A percentile compares a stretch with the other conserved stretches of the same genome.
These are phyloP conservation scores for Chymomyza fuscimana DNA, from an alignment of 2,888 invertebrate genomes.

Conservation along the genomic window DNA sequence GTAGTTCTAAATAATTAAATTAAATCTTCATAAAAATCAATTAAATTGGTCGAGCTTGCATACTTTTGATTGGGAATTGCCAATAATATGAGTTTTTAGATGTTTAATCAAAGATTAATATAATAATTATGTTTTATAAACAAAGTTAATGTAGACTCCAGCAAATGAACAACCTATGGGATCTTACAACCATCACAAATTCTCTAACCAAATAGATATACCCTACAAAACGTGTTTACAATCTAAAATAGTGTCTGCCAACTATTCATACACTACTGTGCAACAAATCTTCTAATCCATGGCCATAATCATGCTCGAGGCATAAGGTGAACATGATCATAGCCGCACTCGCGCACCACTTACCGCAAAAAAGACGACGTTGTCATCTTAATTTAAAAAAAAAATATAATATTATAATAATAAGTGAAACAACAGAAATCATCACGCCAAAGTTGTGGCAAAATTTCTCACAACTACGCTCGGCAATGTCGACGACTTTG, in stretches of 20 bases:
- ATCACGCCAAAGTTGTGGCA: conserved; percentile 26
- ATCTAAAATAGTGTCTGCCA: not conserved
- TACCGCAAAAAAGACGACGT: conserved; percentile 52
- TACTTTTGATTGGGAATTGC: no score
- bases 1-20: no score
- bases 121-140: no score
- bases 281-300: conserved; percentile 2
- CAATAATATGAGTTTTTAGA: no score
- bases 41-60: no score
- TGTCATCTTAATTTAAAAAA: conserved; percentile 53
- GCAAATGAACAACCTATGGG: no score
- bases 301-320: conserved; percentile 8
- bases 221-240: not conserved
- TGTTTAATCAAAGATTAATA: no score
- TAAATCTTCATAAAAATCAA: no score
- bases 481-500: conserved; percentile 14
- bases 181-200: no score
- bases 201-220: not conserved
- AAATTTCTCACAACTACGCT: conserved; percentile 49
- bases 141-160: no score
- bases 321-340: conserved; percentile 60
- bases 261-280: not conserved
- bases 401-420: conserved; percentile 9
- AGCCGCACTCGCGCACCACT: conserved; percentile 38
- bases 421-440: conserved; percentile 13